Conservation (phyloP, 92 coral and sea anemone species). For the Isaurus tuberculatus region DNA sequence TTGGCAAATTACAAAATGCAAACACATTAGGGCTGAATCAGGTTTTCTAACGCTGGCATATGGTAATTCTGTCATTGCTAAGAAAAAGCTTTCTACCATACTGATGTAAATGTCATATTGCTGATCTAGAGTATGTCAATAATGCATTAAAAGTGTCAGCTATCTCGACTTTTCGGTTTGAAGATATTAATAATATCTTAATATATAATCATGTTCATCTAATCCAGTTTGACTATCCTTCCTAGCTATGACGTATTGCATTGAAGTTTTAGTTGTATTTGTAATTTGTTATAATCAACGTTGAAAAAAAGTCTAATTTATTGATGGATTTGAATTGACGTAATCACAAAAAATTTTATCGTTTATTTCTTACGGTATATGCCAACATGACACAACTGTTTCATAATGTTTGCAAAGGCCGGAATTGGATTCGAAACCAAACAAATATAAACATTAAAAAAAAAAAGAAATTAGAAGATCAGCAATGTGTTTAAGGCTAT, state of each 20-base stretch:
- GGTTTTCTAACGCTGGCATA: conserved; percentile 7
- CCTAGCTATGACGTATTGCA: neutral
- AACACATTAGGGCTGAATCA: conserved; percentile 3
- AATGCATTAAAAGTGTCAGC: neutral
- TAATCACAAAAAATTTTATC: neutral
- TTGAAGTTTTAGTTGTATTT: neutral
- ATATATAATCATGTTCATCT: neutral
- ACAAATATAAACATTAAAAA: neutral
- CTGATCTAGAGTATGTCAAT: neutral
- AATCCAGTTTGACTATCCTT: neutral
- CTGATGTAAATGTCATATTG: conserved; percentile 4
- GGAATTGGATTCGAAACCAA: neutral
- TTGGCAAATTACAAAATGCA: neutral
- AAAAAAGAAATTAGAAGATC: neutral
- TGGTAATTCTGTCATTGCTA: neutral
- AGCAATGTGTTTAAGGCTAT: neutral
- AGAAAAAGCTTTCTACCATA: neutral
- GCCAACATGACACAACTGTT: neutral
- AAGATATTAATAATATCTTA: neutral
- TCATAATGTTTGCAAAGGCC: conserved; percentile 3
- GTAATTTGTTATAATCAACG: neutral
- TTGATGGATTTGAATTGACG: neutral
- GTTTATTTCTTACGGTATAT: neutral
- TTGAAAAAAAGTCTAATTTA: neutral
- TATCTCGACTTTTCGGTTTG: conserved; percentile 8